phyloP scores from a whole-genome alignment of 2,113 vertebrate genomes.

The Rhabdomys dilectus region DNA sequence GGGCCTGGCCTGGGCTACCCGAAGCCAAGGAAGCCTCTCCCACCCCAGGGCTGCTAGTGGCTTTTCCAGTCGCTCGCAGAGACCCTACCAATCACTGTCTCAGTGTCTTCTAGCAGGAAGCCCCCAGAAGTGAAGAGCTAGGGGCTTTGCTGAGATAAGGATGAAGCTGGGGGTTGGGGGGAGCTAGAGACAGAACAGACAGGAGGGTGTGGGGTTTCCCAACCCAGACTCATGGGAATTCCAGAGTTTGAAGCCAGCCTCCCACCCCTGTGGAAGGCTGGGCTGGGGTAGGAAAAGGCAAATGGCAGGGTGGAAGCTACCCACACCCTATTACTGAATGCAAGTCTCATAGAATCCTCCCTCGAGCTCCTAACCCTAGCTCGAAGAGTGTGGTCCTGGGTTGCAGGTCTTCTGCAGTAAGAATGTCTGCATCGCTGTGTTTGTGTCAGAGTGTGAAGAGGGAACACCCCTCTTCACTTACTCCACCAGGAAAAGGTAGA shows the following conservation, averaged over 20 bases:
- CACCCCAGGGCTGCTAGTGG: background rate
- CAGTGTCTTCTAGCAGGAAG: background rate
- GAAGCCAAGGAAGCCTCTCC: background rate
- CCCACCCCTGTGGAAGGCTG: background rate
- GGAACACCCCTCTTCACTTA: background rate
- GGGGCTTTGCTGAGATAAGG: background rate
- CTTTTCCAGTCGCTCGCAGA: background rate
- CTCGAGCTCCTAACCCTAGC: background rate
- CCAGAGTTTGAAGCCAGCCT: constrained; percentile 19
- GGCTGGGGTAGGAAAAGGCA: background rate
- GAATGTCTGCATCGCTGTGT: background rate
- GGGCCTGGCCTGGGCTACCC: background rate
- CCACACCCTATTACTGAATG: background rate
- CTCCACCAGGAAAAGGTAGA: background rate
- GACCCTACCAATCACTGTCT: background rate
- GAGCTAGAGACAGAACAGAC: background rate
- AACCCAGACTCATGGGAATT: background rate
- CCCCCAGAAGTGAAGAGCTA: background rate
- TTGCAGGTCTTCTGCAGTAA: background rate
- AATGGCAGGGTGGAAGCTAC: background rate
- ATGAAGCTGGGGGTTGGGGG: background rate
- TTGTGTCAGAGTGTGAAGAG: background rate
- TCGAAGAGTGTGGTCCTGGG: background rate
- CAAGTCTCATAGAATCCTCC: background rate
- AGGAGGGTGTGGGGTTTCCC: constrained; percentile 33